A percentile compares a stretch with the other conserved stretches of the same genome.
These are phyloP conservation scores for Thamnophis sirtalis DNA, from an alignment of 2,113 vertebrate species.

Conservation along the genomic window DNA sequence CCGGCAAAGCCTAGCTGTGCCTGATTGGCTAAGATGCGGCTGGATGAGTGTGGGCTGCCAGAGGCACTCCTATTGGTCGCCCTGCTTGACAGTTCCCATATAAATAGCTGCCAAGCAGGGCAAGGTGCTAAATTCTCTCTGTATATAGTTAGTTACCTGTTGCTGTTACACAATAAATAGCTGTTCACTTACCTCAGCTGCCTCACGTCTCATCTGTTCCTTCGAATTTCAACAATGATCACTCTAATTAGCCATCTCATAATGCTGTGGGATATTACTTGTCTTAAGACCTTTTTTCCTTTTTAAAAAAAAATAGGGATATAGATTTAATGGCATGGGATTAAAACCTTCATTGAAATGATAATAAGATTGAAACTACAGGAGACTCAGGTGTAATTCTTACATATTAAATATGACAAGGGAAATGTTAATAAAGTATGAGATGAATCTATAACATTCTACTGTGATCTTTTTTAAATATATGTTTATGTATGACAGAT, in stretches of 20 bases:
- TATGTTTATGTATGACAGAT: background rate
- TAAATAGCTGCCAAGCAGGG: too few species aligned
- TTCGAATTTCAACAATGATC: too few species aligned
- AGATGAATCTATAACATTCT: background rate
- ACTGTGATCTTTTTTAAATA: background rate
- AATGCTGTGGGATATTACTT: background rate
- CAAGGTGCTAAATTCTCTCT: too few species aligned
- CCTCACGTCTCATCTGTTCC: too few species aligned
- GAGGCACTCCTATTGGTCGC: too few species aligned
- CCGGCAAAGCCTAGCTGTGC: too few species aligned
- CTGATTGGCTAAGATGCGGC: too few species aligned
- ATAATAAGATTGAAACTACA: background rate
- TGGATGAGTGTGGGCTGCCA: too few species aligned
- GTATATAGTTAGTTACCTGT: too few species aligned
- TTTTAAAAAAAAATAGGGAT: background rate
- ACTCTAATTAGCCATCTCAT: slow-evolving; percentile 29
- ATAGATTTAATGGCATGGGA: background rate
- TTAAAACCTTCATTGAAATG: slow-evolving; percentile 17
- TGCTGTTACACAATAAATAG: too few species aligned
- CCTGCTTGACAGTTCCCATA: too few species aligned
- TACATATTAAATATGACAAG: background rate
- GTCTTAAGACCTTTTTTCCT: background rate
- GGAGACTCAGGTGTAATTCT: background rate
- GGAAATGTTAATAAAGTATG: background rate
- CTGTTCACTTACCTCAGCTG: too few species aligned